Evolutionary conservation across 2,888 invertebrate species (phyloP).

Genomic region (Lysandra bellargus): DNA sequence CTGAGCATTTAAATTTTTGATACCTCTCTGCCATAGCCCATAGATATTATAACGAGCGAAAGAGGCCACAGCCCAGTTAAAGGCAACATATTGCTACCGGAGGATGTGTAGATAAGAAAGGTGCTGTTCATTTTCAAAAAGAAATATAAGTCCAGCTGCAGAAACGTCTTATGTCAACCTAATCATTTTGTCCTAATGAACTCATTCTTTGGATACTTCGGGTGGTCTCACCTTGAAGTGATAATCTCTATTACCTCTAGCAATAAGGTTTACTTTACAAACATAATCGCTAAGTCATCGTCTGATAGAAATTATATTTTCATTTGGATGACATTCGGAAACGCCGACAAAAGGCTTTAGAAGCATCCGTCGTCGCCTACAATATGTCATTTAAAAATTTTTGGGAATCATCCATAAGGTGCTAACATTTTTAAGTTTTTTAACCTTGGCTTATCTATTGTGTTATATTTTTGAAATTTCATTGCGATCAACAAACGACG

Average conservation of each 20-base stretch:
- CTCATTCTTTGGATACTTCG: conserved; percentile 15
- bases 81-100: background rate
- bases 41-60: background rate
- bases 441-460: background rate
- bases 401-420: background rate
- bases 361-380: conserved; percentile 12
- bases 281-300: conserved; percentile 11
- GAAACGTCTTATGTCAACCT: conserved; percentile 16
- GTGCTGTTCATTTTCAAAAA: background rate
- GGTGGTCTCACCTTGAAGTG: conserved; percentile 11
- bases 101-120: background rate
- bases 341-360: conserved; percentile 22
- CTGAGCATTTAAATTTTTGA: no score
- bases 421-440: conserved; percentile 22
- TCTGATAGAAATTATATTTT: conserved; percentile 24
- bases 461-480: background rate
- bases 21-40: no score
- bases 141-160: background rate
- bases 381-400: conserved; percentile 16
- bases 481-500: background rate
- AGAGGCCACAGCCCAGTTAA: no score
- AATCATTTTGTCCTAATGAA: background rate
- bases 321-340: conserved; percentile 21
- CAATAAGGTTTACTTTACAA: background rate
- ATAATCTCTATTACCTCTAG: background rate